Percentiles rank a stretch among this genome's conserved stretches.
Evolutionary conservation across 1,140 invertebrate species (phyloP).

Genomic region (Hyphantria cunea): DNA sequence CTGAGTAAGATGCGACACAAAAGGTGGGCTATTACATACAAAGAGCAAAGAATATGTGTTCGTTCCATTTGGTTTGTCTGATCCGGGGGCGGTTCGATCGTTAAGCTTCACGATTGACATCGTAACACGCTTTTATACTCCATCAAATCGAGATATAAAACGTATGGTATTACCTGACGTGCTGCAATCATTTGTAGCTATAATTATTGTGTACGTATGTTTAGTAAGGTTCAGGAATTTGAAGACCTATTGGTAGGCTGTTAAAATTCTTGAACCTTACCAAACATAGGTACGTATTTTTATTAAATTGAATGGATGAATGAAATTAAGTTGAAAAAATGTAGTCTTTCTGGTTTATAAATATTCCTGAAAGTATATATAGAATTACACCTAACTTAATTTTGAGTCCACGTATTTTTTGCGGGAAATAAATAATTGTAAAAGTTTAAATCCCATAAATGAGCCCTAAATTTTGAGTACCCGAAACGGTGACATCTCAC

Average conservation of each 20-base stretch:
- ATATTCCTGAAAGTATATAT: too few species aligned
- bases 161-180: constrained; percentile 5
- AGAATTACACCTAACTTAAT: too few species aligned
- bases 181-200: constrained; percentile 1
- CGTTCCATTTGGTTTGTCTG: constrained; percentile 1
- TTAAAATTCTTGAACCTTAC: background rate
- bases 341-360: too few species aligned
- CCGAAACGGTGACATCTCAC: constrained; percentile 16
- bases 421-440: too few species aligned
- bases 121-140: constrained; percentile 26
- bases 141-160: constrained; percentile 21
- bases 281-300: too few species aligned
- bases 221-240: too few species aligned
- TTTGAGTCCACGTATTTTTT: too few species aligned
- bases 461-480: constrained; percentile 11
- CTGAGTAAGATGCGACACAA: too few species aligned
- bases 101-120: constrained; percentile 23
- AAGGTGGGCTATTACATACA: too few species aligned
- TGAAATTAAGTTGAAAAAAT: too few species aligned
- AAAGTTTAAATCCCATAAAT: background rate
- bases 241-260: background rate
- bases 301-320: too few species aligned
- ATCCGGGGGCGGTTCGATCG: constrained; percentile 9
- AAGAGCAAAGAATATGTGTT: background rate
- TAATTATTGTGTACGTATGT: background rate